These are phyloP conservation scores for Caenorhabditis virilis DNA, from an alignment of 2,888 invertebrate genomes.

Conservation along the genomic window DNA sequence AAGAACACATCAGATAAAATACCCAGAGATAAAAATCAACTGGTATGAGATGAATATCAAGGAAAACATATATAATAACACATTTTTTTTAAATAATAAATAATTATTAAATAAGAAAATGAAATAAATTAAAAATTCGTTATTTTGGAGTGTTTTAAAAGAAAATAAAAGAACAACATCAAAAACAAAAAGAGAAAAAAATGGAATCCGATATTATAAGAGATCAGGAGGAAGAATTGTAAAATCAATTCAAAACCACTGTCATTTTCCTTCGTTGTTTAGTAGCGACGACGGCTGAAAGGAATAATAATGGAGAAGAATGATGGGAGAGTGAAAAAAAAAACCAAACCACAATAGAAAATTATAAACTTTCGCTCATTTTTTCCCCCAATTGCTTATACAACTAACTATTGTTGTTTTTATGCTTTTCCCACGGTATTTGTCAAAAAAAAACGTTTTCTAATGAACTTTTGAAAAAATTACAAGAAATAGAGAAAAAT, in stretches of 20 bases:
- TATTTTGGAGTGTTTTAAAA: too few relatives aligned
- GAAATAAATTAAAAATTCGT: not conserved
- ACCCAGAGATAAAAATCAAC: not conserved
- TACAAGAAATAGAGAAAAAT: too few relatives aligned
- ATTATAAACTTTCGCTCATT: not conserved
- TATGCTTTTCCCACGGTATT: too few relatives aligned
- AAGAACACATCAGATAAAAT: not conserved
- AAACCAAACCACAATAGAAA: not conserved
- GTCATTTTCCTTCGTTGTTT: too few relatives aligned
- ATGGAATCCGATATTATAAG: not conserved
- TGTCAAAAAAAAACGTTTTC: too few relatives aligned
- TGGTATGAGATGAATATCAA: not conserved
- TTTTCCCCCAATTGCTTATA: too few relatives aligned
- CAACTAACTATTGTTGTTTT: too few relatives aligned
- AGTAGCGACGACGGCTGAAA: slow-evolving; percentile 34
- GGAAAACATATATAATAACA: too few relatives aligned
- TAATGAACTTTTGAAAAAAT: too few relatives aligned
- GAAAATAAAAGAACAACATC: too few relatives aligned
- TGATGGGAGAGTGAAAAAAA: not conserved
- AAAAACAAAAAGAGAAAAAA: too few relatives aligned
- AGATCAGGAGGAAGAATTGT: not conserved
- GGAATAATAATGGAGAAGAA: slow-evolving; percentile 2
- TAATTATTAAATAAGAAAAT: not conserved
- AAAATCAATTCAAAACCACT: not conserved
- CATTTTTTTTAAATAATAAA: not conserved